Base-by-base conservation (phyloP, 2,113 vertebrate genomes). In the Oncorhynchus nerka region DNA sequence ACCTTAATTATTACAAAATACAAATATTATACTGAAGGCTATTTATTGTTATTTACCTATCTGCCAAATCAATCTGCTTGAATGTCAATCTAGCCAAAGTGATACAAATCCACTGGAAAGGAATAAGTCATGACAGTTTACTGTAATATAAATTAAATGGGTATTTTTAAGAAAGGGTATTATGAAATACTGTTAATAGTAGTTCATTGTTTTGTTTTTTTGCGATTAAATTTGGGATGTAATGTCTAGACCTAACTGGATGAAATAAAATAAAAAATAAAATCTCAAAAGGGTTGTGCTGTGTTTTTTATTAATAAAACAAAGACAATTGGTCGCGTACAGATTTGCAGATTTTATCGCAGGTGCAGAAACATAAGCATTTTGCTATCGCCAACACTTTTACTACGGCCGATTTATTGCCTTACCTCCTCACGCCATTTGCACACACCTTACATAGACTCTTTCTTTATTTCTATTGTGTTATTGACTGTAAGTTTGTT, bases 201-300 rank as follows among this genome's bases (percentile, higher is more conserved):
- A 75, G 72, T 77, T 81, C 82, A 81, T 80, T 85, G 86, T 88
- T 89, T 61, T 28, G 0, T n/a, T 59, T 83, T 78, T 83, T 86
- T 83, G 84, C 89, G 78, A 9, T 28, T 45, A 45, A 77, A 84
- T 84, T 55, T 85, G 87, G 81, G 80, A 77, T 89, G 91, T 95
- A 68, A 90, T 87, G 84, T 92, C 87, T 92, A 87, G 85, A 86
- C 83, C 8, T 90, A 88, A 84, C 81, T 89, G 86, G 89, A 92
- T 90, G 71, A 92, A 93, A 92, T 92, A 92, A 94, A 94, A 45
- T 3, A 11, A 11, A 92, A 94, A 94, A 45, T 3, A 11, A 11
- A 80, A 83, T 79, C 75, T 34, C 73, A 57, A n/a, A 34, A 55
- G 1, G 5, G 22, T 28, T 28, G 20, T 12, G 22, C 1, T 24